phyloP scores from a whole-genome alignment of 2,797 vertebrate genomes.

The Leucoraja ocellata region DNA sequence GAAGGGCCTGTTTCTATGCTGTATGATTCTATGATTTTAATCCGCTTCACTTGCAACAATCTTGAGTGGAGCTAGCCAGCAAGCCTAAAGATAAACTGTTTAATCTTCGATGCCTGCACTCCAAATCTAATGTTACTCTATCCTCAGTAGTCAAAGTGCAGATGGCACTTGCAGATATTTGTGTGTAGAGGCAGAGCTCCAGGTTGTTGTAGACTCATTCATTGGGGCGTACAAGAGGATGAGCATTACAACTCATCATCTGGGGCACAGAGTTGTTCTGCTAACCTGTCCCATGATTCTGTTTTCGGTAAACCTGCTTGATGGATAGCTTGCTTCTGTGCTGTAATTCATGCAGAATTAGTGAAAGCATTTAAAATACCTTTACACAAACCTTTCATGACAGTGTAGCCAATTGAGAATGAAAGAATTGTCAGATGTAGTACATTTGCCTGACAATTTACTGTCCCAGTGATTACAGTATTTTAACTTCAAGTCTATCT shows the following conservation, averaged over 20 bases:
- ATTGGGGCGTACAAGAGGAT: too few relatives aligned
- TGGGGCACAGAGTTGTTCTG: too few relatives aligned
- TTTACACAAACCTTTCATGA: background rate
- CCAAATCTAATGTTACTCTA: too few relatives aligned
- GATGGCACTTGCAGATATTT: too few relatives aligned
- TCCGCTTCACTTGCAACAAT: too few relatives aligned
- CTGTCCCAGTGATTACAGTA: background rate
- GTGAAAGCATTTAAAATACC: background rate
- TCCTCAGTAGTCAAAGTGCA: too few relatives aligned
- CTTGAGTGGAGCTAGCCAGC: too few relatives aligned
- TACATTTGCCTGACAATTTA: background rate
- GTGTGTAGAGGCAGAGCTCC: too few relatives aligned
- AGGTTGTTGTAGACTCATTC: too few relatives aligned
- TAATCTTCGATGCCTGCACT: too few relatives aligned
- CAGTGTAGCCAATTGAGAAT: background rate
- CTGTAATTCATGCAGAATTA: background rate
- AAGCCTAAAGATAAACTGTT: too few relatives aligned
- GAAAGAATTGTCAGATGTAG: background rate
- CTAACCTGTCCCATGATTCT: background rate
- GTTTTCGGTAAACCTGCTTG: background rate
- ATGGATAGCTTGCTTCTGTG: background rate
- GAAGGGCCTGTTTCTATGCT: background rate
- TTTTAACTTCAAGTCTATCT: background rate
- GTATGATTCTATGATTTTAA: background rate
- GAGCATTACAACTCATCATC: too few relatives aligned